Base-by-base conservation (phyloP, 2,888 invertebrate genomes). In the Minunthozetes semirufus region DNA sequence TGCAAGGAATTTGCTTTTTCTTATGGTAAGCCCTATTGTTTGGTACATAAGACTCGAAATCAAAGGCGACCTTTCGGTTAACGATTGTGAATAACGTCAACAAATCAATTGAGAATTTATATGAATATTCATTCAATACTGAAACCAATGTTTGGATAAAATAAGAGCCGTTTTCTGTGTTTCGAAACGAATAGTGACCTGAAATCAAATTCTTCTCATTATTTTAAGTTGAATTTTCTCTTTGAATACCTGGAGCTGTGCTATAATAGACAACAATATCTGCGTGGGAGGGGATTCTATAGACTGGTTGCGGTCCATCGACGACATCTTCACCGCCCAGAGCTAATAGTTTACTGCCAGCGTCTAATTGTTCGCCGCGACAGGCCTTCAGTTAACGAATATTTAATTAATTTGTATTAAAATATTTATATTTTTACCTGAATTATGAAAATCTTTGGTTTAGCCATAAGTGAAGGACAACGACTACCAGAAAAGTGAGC, bases 131-230 rank as follows among this genome's bases (percentile, higher is more conserved):
- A 75, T 88, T 87, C 71, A 96, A 82, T 80, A 94, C 93, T 48
- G 89, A 87, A 81, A 92, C 92, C 38, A 97, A 85, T 0, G 95
- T 84, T 84, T 97, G 96, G 85, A 97, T 90, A 81, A 95, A 97
- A 96, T 96, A 97, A 0, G 96, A 95, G 73, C 78, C 78, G 48
- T 77, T 63, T 9, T 74, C 38, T 4, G 77, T 77, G 42, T 79
- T 79, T 38, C 79, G 76, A 77, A 78, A 80, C 8, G 79, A 79
- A 72, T 78, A 79, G 38, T 73, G 74, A 90, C 91, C 95, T 81
- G 95, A 93, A 76, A 83, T 92, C 96, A 8, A 91, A 92, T 82
- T 91, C 59, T 1, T 42, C 97, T 86, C 83, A 95, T 94, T 27
- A 83, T 95, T 94, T n/a, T 38, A 38, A 6, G 9, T 17, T 11